A percentile compares a stretch with the other conserved stretches of the same genome.
phyloP scores from a whole-genome alignment of 2,888 invertebrate genomes.

The Agrochola lychnidis region DNA sequence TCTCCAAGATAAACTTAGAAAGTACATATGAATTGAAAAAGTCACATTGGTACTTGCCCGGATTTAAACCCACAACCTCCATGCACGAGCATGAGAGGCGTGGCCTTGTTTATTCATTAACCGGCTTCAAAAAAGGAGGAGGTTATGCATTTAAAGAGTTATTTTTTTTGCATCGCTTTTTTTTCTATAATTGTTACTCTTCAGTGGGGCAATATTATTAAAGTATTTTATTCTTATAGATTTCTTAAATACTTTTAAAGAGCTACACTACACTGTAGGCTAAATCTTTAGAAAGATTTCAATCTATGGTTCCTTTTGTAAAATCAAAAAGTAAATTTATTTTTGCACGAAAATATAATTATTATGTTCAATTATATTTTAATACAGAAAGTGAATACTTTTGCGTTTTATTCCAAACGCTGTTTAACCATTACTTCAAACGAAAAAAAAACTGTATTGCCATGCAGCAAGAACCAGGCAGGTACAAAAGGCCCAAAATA shows the following conservation, averaged over 20 bases:
- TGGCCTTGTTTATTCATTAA: neutral
- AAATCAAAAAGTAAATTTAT: neutral
- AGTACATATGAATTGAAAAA: too few species aligned
- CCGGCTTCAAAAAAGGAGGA: neutral
- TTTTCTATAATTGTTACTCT: neutral
- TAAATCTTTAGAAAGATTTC: neutral
- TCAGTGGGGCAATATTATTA: neutral
- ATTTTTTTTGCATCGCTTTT: neutral
- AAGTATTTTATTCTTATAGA: neutral
- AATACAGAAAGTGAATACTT: neutral
- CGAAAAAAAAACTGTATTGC: slow-evolving; percentile 6
- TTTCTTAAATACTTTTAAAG: neutral
- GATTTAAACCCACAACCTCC: too few species aligned
- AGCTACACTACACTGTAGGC: neutral
- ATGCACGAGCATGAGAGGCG: too few species aligned
- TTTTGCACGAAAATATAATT: neutral
- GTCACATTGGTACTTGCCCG: too few species aligned
- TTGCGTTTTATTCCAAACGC: neutral
- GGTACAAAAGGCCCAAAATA: slow-evolving; percentile 16
- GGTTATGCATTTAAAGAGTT: neutral
- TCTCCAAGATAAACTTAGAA: too few species aligned
- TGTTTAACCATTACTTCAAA: neutral
- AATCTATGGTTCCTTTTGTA: too few species aligned
- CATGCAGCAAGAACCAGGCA: slow-evolving; percentile 32
- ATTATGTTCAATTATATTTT: neutral